Conservation (phyloP, 2,113 vertebrate genomes). For the Aptenodytes forsteri region DNA sequence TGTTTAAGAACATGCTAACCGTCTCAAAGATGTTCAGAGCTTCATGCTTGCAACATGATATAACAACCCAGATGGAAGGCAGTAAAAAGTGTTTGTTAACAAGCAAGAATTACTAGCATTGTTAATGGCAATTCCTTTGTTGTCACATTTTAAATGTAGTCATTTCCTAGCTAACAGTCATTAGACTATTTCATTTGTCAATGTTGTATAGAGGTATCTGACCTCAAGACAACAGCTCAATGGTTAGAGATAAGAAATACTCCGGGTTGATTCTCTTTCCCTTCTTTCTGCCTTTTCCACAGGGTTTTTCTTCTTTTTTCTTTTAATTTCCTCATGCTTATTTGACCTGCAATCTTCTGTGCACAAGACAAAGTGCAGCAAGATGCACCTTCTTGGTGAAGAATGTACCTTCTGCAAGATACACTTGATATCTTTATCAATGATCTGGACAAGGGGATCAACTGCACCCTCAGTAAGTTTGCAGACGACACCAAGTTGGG, state of each 20-base stretch:
- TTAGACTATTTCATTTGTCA: not conserved
- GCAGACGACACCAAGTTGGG: too few species aligned
- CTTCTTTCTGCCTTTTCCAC: not conserved
- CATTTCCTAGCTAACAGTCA: not conserved
- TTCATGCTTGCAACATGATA: not conserved
- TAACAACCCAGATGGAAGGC: not conserved
- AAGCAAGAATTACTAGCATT: not conserved
- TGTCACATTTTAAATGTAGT: not conserved
- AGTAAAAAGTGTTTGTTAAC: not conserved
- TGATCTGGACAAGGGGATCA: too few species aligned
- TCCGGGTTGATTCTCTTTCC: not conserved
- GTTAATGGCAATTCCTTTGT: not conserved
- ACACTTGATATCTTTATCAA: not conserved
- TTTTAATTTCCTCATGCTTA: conserved; percentile 2
- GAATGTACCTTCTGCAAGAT: conserved; percentile 38
- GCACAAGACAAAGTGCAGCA: conserved; percentile 24
- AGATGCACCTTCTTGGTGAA: not conserved
- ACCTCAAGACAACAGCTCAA: not conserved
- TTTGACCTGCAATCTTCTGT: conserved; percentile 18
- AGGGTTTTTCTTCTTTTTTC: not conserved
- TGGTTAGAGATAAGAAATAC: not conserved
- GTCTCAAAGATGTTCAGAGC: not conserved
- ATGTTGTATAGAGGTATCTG: not conserved
- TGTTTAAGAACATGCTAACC: not conserved
- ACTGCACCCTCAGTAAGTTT: too few species aligned